Evolutionary conservation across 2,888 invertebrate genomes (phyloP), one percentile per base, ranked within the genome.

Genomic region (Malthinus seriepunctatus): DNA sequence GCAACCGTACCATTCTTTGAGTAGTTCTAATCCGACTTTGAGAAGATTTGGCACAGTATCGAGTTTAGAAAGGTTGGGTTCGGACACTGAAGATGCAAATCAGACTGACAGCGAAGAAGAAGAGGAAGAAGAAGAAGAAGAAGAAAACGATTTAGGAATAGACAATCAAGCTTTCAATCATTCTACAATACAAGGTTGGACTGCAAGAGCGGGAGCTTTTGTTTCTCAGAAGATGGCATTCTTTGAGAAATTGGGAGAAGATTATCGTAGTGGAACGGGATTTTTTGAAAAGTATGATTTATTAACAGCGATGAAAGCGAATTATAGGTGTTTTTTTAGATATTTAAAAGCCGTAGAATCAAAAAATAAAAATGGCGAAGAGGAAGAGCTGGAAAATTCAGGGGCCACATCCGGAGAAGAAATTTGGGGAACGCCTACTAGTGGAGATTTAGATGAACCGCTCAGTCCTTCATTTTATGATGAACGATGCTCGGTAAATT

Each of bases 351-450:
- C 84, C 76, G 57, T 71, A 12, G 73, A 79, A 54, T 65, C 68
- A 67, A 79, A 68, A 8, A 68, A 81, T 71, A 67, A 80, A 77
- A 73, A 84, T 72, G 66, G 73, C 32, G 84, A 84, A 69, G 91
- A 91, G 67, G 92, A 92, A 58, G 62, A 62, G 10, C 59, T 59
- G 9, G 92, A 92, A 71, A 91, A 90, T 0, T 92, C 92, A 42
- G 92, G 90, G 0, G 92, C 89, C 0, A 88, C 88, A 0, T 92
- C 91, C 2, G 92, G 91, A 0, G 92, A 93, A 76, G 93, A 93
- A 71, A 88, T 92, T 15, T 93, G 93, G 93, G 93, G 93, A 0
- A 93, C 93, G 0, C 93, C 93, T 3, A 93, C 92, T 0, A 92
- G 92, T 66, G 92, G 91, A 14, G 86, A 91, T 35, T 86, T 90